Percentiles rank a stretch among this genome's conserved stretches.
phyloP scores from a whole-genome alignment of 1,140 invertebrate species.

The Apis mellifera region Amel_HAv3.1 CM009940.2:8897501-8898000 shows the following conservation, averaged over 20 bases:
- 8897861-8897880: slow-evolving; percentile 25
- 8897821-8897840: not conserved
- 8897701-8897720: no score
- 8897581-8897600: not conserved
- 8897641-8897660: not conserved
- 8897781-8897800: not conserved
- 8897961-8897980: no score
- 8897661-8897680: no score
- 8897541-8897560: slow-evolving; percentile 23
- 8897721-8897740: no score
- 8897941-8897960: not conserved
- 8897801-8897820: not conserved
- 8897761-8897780: no score
- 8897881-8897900: slow-evolving; percentile 26
- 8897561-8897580: not conserved
- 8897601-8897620: not conserved
- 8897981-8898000: not conserved
- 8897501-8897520: not conserved
- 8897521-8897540: not conserved
- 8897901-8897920: not conserved
- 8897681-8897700: not conserved
- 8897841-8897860: not conserved
- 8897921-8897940: not conserved
- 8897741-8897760: no score
- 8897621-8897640: slow-evolving; percentile 24